These are phyloP conservation scores for Corythornis leucogaster DNA, from an alignment of 2,797 vertebrate species.

Conservation along the genomic window DNA sequence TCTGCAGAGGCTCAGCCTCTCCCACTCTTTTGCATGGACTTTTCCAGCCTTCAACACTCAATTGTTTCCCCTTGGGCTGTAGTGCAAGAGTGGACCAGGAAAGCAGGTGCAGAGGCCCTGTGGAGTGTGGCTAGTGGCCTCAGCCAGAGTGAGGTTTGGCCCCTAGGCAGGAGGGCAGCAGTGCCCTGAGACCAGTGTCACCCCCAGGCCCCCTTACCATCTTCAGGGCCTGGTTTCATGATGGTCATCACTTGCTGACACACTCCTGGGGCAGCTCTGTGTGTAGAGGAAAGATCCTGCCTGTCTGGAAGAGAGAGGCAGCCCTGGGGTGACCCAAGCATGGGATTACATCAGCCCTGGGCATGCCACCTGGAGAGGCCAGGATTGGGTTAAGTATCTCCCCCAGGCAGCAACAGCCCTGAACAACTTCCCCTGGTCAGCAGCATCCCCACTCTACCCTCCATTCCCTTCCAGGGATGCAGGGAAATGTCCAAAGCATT, in stretches of 20 bases:
- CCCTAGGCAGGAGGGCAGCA: neutral
- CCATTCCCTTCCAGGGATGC: neutral
- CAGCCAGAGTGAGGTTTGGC: neutral
- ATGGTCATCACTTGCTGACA: conserved; percentile 77
- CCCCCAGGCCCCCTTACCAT: conserved; percentile 69
- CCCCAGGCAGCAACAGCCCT: neutral
- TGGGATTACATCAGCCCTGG: accelerated
- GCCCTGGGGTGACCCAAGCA: neutral
- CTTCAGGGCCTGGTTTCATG: conserved; percentile 72
- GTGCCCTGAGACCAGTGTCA: accelerated
- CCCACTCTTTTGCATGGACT: no score
- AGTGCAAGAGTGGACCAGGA: neutral
- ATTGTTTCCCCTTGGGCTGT: neutral
- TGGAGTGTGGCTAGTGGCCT: neutral
- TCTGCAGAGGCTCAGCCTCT: neutral
- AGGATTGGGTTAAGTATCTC: neutral
- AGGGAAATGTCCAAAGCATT: accelerated
- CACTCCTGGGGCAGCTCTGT: neutral
- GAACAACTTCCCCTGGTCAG: neutral
- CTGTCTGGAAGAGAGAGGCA: conserved; percentile 1
- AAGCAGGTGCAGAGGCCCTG: neutral
- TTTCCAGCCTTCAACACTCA: neutral
- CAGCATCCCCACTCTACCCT: neutral
- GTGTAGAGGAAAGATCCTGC: neutral
- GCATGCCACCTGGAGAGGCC: neutral